phyloP scores from a whole-genome alignment of 1,140 invertebrate genomes.

The Leptopilina boulardi region DNA sequence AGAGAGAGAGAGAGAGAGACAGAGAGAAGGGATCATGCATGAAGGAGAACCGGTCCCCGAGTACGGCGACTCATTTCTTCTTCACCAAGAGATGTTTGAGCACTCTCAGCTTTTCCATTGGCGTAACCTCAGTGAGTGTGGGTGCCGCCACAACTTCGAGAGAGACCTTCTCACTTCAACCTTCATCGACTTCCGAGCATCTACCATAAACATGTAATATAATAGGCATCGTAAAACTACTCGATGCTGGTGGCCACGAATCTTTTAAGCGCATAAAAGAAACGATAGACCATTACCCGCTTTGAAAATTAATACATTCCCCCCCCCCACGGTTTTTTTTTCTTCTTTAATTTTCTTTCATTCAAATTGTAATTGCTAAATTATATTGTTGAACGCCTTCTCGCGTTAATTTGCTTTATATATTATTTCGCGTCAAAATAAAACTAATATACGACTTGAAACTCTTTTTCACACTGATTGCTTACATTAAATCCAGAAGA shows the following conservation, averaged over 20 bases:
- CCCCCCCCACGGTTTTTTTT: no score
- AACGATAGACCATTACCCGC: conserved; percentile 21
- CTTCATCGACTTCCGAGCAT: conserved; percentile 52
- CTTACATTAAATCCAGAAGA: conserved; percentile 8
- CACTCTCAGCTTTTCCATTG: conserved; percentile 54
- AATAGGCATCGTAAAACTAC: conserved; percentile 31
- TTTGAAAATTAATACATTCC: conserved; percentile 27
- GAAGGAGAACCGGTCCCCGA: conserved; percentile 40
- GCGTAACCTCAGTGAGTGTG: conserved; percentile 53
- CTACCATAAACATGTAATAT: conserved; percentile 33
- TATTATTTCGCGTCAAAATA: conserved; percentile 6
- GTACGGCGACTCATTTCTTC: conserved; percentile 40
- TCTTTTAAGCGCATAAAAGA: conserved; percentile 6
- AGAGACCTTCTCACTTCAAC: conserved; percentile 48
- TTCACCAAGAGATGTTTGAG: conserved; percentile 42
- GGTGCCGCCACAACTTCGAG: conserved; percentile 46
- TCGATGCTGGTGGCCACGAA: conserved; percentile 26
- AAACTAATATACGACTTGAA: conserved; percentile 21
- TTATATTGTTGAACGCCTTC: conserved; percentile 11
- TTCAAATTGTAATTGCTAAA: conserved; percentile 32
- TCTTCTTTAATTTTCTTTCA: conserved; percentile 11
- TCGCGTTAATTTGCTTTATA: not conserved
- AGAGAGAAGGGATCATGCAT: conserved; percentile 56
- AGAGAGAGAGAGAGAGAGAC: conserved; percentile 41
- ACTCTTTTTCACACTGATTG: conserved; percentile 7